Percentiles rank a stretch among this genome's conserved stretches.
phyloP scores from a whole-genome alignment of 2,797 vertebrate genomes.

The Lates japonicus region DNA sequence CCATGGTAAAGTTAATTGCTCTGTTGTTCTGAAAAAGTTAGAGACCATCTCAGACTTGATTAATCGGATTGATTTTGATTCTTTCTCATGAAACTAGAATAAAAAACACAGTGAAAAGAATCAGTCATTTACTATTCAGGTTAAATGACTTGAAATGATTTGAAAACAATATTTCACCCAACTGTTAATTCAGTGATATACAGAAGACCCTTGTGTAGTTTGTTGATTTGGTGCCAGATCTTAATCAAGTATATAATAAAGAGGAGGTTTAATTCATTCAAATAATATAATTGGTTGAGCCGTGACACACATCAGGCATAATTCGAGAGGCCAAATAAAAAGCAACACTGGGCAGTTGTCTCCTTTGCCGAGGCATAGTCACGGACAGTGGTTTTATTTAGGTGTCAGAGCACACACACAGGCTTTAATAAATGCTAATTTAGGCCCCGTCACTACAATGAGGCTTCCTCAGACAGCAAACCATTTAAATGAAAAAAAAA shows the following conservation, averaged over 20 bases:
- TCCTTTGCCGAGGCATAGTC: conserved; percentile 84
- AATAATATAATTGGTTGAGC: conserved; percentile 79
- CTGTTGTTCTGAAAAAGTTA: conserved; percentile 43
- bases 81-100: too few species aligned
- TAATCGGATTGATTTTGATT: conserved; percentile 45
- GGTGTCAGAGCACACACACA: conserved; percentile 80
- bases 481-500: conserved; percentile 82
- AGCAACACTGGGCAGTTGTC: conserved; percentile 86
- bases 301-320: conserved; percentile 80
- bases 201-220: background rate
- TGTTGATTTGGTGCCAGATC: too few species aligned
- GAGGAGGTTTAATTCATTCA: conserved; percentile 78
- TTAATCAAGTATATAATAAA: too few species aligned
- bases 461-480: conserved; percentile 87
- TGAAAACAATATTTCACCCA: conserved; percentile 28
- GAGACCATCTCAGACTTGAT: conserved; percentile 32
- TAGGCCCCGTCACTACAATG: conserved; percentile 86
- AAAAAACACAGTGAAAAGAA: conserved; percentile 39
- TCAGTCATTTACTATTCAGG: conserved; percentile 46
- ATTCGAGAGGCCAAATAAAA: conserved; percentile 84
- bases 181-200: conserved; percentile 29
- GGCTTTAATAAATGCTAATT: conserved; percentile 87
- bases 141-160: conserved; percentile 39
- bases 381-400: conserved; percentile 87
- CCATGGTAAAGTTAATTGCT: conserved; percentile 71